phyloP scores from a whole-genome alignment of 2,888 invertebrate genomes.

The Sepioteuthis lessoniana region DNA sequence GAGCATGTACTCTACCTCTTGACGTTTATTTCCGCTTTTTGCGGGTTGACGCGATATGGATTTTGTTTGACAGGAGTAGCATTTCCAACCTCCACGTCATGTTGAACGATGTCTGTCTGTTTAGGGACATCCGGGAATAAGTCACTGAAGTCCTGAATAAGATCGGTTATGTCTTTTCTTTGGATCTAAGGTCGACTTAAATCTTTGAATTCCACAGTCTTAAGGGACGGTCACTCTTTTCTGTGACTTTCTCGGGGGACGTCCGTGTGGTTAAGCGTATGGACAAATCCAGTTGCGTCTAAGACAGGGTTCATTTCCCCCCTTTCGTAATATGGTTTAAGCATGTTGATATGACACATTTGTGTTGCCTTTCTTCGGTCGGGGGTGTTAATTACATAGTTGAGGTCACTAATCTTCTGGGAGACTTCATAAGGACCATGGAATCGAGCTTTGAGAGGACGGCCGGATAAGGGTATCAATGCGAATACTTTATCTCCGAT shows the following conservation, averaged over 20 bases:
- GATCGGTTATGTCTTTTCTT: no score
- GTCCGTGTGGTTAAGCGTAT: no score
- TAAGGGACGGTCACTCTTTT: no score
- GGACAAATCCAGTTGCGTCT: not conserved
- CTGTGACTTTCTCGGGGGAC: no score
- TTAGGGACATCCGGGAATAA: constrained; percentile 50
- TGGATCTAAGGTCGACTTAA: not conserved
- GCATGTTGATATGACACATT: not conserved
- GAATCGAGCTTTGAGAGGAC: not conserved
- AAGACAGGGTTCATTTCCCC: not conserved
- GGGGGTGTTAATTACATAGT: not conserved
- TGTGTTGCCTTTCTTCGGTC: not conserved
- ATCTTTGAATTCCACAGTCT: not conserved
- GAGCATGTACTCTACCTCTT: constrained; percentile 56
- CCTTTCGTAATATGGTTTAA: not conserved
- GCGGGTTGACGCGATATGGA: constrained; percentile 50
- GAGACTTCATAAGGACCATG: not conserved
- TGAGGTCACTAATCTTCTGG: not conserved
- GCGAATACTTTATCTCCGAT: not conserved
- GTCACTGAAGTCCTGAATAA: not conserved
- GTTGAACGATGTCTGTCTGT: constrained; percentile 33
- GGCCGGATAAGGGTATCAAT: not conserved
- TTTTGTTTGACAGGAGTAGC: constrained; percentile 48
- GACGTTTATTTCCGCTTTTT: constrained; percentile 45
- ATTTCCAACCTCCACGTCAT: constrained; percentile 51